Evolutionary conservation across 2,888 invertebrate genomes (phyloP), one percentile per base, ranked within the genome.

Genomic region (Lasioglossum malachurum): DNA sequence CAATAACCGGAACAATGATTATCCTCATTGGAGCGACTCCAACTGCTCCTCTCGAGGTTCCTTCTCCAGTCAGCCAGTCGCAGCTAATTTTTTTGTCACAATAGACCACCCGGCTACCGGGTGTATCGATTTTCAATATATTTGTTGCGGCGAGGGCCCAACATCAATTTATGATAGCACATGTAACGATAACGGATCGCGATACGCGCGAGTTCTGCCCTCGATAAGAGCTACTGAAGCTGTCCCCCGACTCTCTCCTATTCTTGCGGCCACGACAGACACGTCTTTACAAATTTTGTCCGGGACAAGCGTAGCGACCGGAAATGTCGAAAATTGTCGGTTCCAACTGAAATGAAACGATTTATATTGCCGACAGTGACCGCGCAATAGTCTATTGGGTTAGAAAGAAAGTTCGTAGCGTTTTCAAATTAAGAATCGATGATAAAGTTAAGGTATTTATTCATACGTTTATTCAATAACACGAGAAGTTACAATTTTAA

Each of bases 1-100:
- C 89, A 92, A 92, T 93, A 93, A 92, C 91, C 87, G 79, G 92
- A 92, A 91, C 92, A 92, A 94, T 93, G 92, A 92, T 94, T 90
- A 93, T 92, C 83, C 88, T 83, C 88, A 89, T 93, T 94, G 93
- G 94, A 94, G 82, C 84, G 84, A 84, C 83, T 94, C 93, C 93
- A 94, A 93, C 88, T 89, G 75, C 78, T 72, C 73, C 78, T 77
- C 78, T 77, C 75, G 72, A 80, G 76, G 78, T 78, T 74, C 64
- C 53, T 82, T 69, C 53, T 78, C 49, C 71, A 57, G 73, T 64
- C 64, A 64, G 64, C 64, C 73, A 78, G 46, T 75, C 46, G 71
- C 57, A 64, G 44, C 69, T 87, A 89, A 86, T 82, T 81, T 82
- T 80, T 76, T 86, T n/a, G 38, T 84, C 53, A 86, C 83, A 83